Base-by-base conservation (phyloP, 2,888 invertebrate species). In the Micoletzkya japonica region DNA sequence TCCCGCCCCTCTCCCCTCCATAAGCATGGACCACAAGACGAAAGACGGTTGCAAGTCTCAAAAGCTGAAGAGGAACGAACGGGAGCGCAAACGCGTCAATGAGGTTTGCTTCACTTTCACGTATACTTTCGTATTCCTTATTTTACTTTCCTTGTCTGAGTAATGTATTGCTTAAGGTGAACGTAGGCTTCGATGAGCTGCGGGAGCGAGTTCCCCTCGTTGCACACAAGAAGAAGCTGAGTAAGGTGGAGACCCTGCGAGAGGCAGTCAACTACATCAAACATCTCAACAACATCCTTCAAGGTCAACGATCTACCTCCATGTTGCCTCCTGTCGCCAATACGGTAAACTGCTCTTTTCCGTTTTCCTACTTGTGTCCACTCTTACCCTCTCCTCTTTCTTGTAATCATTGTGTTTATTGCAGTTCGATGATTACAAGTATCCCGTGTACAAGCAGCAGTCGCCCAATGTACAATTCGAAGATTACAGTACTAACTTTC, bases 221-320 rank as follows among this genome's bases (percentile, higher is more conserved):
- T n/a, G 58, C 63, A 32, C 56, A 71, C 14, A 77, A 73, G 20
- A 74, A 78, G 69, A 78, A 77, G 67, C 61, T 74, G 74, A 76
- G 76, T 71, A 78, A 78, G 66, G 78, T 76, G 2, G 78, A 78
- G 37, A 78, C 78, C 6, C 72, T 78, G 14, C 63, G 78, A 20
- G 73, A 78, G 44, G 78, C 78, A 2, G 74, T 74, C 54, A 74
- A 73, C 52, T 77, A 77, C 66, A 78, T 78, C 57, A 56, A 71
- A 56, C 72, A 77, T 4, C 71, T 78, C 28, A 71, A 73, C 37
- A 20, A 36, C 1, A 28, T 76, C 7, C 73, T 77, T 24, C 44
- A 61, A 28, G 28, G 32, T 34, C n/a, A 24, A 24, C 2, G 6
- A 24, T 17, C n/a, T 37, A 20, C 49, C 4, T 34, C 30, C 37